Base-by-base conservation (phyloP, 2,113 vertebrate genomes). In the Zosterops hypoxanthus region DNA sequence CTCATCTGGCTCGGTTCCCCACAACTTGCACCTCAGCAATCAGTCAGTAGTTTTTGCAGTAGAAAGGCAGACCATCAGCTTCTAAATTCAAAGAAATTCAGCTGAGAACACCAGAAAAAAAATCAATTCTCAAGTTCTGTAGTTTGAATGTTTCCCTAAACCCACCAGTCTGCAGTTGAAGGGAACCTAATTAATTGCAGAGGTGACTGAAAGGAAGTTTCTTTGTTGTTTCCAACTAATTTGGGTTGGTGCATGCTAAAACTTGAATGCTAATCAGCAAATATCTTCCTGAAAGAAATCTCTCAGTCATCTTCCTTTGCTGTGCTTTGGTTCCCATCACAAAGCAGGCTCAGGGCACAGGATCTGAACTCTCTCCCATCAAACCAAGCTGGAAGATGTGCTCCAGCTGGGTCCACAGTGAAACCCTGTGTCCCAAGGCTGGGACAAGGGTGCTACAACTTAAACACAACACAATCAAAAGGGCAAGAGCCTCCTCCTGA, bases 11-110 rank as follows among this genome's bases (percentile, higher is more conserved):
- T 79, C 80, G 46, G 47, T 24, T 65, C 34, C 50, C 34, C 11
- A 1, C 46, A 68, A 33, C 42, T 89, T 86, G 50, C 70, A 94
- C 76, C 94, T 95, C 96, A 96, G 71, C 75, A 85, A 96, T 94
- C 97, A 95, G 92, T 90, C 96, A 97, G 84, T 86, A 96, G 86
- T 90, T 96, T 86, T 82, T 42, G 88, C 93, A 93, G 79, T 25
- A 53, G 88, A 73, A 92, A 96, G 91, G 90, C 79, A 94, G 81
- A 95, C 25, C 93, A 90, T 49, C 39, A 66, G 59, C 75, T 84
- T 97, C 86, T 82, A 90, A 78, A 83, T 23, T 71, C 34, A 66
- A 65, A 59, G 47, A 84, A 81, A 88, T 21, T 86, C 72, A 77
- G 36, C 25, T 88, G 41, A 66, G 57, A 94, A 88, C 20, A 20